phyloP scores from a whole-genome alignment of 2,113 vertebrate species.

The Hemicordylus capensis region DNA sequence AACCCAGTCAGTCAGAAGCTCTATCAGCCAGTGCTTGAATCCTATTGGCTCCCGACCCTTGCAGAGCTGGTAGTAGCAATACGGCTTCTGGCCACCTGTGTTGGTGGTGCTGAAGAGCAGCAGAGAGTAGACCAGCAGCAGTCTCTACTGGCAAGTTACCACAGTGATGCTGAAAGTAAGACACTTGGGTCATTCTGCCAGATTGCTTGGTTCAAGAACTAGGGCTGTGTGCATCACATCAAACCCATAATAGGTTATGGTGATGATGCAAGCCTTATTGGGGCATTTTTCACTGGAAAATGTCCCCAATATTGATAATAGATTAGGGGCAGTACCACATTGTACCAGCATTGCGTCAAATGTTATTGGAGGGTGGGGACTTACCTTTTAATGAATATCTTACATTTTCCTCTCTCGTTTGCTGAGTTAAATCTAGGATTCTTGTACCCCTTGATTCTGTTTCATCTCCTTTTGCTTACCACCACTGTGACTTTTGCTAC shows the following conservation, averaged over 20 bases:
- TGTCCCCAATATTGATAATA: too few relatives aligned
- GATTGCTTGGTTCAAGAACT: neutral
- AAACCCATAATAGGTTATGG: too few relatives aligned
- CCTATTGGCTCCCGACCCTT: neutral
- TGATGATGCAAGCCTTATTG: too few relatives aligned
- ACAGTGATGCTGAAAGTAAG: neutral
- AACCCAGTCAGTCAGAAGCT: neutral
- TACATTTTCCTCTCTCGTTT: neutral
- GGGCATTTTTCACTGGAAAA: too few relatives aligned
- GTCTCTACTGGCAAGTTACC: neutral
- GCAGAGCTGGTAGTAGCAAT: neutral
- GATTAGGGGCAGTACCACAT: too few relatives aligned
- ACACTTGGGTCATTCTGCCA: neutral
- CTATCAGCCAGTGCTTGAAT: neutral
- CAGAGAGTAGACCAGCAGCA: neutral
- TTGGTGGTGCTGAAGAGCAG: neutral
- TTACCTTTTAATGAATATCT: too few relatives aligned
- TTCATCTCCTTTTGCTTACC: rapidly evolving
- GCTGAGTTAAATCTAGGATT: rapidly evolving
- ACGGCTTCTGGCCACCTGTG: neutral
- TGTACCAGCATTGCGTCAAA: too few relatives aligned
- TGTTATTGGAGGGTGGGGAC: too few relatives aligned
- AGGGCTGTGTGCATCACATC: too few relatives aligned
- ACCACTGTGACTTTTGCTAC: neutral
- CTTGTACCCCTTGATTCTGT: neutral